These are phyloP conservation scores for Channa striata DNA, from an alignment of 2,797 vertebrate genomes.

Conservation along the genomic window DNA sequence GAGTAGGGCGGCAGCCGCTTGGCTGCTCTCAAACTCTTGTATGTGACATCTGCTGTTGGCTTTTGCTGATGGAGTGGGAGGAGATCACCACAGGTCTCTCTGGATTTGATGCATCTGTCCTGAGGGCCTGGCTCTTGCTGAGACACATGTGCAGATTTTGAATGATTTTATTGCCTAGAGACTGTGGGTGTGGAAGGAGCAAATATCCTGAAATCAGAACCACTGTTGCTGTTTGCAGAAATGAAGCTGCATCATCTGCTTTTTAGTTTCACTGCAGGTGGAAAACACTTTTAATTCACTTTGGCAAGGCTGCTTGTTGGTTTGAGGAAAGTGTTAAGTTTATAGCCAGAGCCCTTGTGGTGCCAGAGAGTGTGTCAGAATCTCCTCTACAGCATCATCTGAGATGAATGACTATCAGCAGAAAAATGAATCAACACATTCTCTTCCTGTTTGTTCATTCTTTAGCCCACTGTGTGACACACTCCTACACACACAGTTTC, in stretches of 20 bases:
- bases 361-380: neutral
- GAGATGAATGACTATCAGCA: neutral
- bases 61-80: constrained; percentile 38
- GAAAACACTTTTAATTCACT: neutral
- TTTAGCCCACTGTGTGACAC: constrained; percentile 46
- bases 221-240: constrained; percentile 2
- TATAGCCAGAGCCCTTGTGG: neutral
- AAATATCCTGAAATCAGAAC: neutral
- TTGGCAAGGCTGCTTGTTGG: neutral
- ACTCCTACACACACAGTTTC: constrained; percentile 28
- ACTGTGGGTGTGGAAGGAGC: constrained; percentile 16
- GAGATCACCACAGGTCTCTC: constrained; percentile 46
- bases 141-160: constrained; percentile 32
- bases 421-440: neutral
- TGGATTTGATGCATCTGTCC: constrained; percentile 41
- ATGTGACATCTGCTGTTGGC: constrained; percentile 60
- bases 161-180: constrained; percentile 26
- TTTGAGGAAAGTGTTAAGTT: neutral
- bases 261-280: no score
- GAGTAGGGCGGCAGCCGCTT: constrained; percentile 52
- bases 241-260: neutral
- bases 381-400: neutral
- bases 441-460: constrained; percentile 16
- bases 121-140: constrained; percentile 32
- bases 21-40: constrained; percentile 33